Evolutionary conservation across 2,888 invertebrate genomes (phyloP).

Genomic region (Pyrgus malvae): DNA sequence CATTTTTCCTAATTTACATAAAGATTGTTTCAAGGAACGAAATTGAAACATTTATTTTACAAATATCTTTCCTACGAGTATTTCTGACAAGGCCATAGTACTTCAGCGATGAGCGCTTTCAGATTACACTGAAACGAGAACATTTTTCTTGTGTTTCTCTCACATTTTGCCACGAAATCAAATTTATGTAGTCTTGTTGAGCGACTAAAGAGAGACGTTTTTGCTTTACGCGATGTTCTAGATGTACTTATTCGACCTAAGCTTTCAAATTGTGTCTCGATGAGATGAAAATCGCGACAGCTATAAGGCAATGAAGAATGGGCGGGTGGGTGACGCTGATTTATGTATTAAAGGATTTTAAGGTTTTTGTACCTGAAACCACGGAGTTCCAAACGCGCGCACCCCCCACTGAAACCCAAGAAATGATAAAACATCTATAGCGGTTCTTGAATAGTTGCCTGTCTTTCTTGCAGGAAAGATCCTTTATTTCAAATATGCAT

Average conservation of each 20-base stretch:
- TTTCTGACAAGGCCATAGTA: conserved; percentile 14
- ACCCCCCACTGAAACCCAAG: too few relatives aligned
- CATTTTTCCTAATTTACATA: too few relatives aligned
- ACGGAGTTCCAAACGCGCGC: too few relatives aligned
- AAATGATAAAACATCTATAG: too few relatives aligned
- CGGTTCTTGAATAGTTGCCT: too few relatives aligned
- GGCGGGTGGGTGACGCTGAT: neutral
- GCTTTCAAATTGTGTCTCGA: conserved; percentile 10
- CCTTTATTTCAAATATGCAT: too few relatives aligned
- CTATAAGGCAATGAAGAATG: conserved; percentile 4
- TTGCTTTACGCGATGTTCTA: neutral
- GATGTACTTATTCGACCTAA: conserved; percentile 4
- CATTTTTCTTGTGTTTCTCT: conserved; percentile 14
- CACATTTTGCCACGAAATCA: conserved; percentile 5
- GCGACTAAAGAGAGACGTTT: neutral
- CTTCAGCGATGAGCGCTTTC: conserved; percentile 18
- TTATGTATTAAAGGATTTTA: too few relatives aligned
- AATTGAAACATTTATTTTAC: conserved; percentile 9
- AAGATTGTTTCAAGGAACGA: too few relatives aligned
- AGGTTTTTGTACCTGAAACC: too few relatives aligned
- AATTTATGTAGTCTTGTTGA: conserved; percentile 9
- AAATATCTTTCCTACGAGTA: conserved; percentile 13
- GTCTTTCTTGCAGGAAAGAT: too few relatives aligned
- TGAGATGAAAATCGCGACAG: conserved; percentile 2
- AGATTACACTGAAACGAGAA: conserved; percentile 15